Evolutionary conservation across 2,113 vertebrate genomes (phyloP).

Genomic region (Sarotherodon lohbergeri): DNA sequence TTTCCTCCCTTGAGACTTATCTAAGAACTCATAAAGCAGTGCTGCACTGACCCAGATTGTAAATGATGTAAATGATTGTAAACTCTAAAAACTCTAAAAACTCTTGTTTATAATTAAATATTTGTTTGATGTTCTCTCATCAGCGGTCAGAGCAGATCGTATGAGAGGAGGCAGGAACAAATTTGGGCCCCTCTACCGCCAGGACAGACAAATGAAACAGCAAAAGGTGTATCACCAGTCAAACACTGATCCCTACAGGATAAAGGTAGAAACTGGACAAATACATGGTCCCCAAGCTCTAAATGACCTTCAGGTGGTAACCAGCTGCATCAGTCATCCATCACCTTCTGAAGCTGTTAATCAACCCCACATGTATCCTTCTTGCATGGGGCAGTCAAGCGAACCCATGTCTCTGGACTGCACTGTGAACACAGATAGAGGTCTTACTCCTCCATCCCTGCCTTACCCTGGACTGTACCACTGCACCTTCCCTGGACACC

Average conservation of each 20-base stretch:
- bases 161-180: constrained; percentile 80
- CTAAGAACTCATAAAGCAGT: constrained; percentile 51
- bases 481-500: constrained; percentile 24
- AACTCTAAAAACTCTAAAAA: not conserved
- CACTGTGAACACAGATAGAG: constrained; percentile 24
- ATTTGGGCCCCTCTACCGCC: constrained; percentile 75
- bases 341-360: constrained; percentile 44
- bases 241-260: constrained; percentile 50
- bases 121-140: constrained; percentile 4
- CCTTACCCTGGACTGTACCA: constrained; percentile 50
- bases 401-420: constrained; percentile 48
- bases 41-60: constrained; percentile 35
- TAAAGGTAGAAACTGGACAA: constrained; percentile 64
- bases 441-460: constrained; percentile 25
- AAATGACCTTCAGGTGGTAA: constrained; percentile 40
- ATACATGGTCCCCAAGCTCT: not conserved
- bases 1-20: constrained; percentile 22
- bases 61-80: not conserved
- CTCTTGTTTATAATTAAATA: not conserved
- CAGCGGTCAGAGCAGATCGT: constrained; percentile 76
- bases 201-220: constrained; percentile 74
- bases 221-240: constrained; percentile 40
- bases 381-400: constrained; percentile 21
- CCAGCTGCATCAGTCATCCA: constrained; percentile 1
- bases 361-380: constrained; percentile 41